Evolutionary conservation across 2,797 vertebrate species (phyloP), one percentile per base, ranked within the genome.

Genomic region (Pseudochirops cupreus): DNA sequence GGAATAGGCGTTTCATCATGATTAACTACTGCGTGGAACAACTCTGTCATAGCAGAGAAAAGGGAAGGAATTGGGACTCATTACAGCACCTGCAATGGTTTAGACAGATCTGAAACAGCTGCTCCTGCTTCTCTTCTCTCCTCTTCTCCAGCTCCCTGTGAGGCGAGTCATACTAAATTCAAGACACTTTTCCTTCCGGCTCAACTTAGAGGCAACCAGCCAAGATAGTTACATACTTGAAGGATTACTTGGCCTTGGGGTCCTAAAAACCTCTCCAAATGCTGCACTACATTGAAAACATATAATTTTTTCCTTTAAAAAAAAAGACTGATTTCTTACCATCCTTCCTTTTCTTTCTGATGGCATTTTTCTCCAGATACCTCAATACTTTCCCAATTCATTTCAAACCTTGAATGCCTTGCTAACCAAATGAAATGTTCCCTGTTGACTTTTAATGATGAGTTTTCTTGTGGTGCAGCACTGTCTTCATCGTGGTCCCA

Each of bases 141-240:
- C 50, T 90, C 57, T 90, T 87, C 93, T 92, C 62, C 13, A 56
- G 82, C 33, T 0, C 29, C 94, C 89, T 28, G 9, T 3, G 67
- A 95, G 94, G 56, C 28, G 18, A 90, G 52, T 1, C 53, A 0
- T 39, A 3, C 33, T 58, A 53, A 92, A 58, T 62, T 93, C 46
- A 91, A 55, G 56, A 46, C 12, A 92, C 74, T 10, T 93, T 93
- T 92, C 89, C 90, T 74, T 91, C 94, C 16, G 31, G 52, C 95
- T 28, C 74, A 67, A 9, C 94, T 21, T 6, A 21, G 91, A 59
- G 55, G 18, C 90, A 55, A 2, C 29, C 52, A 54, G 90, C 90
- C 50, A 91, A 91, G 89, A n/a, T 18, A n/a, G 53, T 91, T 91
- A 55, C 52, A n/a, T 55, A 54, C 31, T 91, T 55, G 90, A 91